Percentiles rank a stretch among this genome's conserved stretches.
phyloP scores from a whole-genome alignment of 2,888 invertebrate species.

The Cheilosia vulpina region DNA sequence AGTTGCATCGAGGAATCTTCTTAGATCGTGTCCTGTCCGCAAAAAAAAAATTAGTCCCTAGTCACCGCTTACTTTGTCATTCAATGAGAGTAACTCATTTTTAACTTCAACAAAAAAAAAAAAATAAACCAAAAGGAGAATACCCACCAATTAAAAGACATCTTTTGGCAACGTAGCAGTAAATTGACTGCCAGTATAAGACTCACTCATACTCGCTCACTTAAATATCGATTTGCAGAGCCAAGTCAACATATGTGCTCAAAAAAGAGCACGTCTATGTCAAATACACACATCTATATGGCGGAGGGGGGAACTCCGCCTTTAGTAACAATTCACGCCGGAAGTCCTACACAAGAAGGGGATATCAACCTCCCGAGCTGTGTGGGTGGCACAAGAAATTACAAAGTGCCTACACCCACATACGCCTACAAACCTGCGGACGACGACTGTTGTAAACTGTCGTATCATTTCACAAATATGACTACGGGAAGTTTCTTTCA shows the following conservation, averaged over 20 bases:
- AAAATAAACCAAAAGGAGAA: neutral
- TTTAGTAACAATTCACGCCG: conserved; percentile 50
- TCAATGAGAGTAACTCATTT: neutral
- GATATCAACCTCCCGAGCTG: conserved; percentile 8
- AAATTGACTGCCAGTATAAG: conserved; percentile 69
- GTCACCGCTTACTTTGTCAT: neutral
- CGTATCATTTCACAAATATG: conserved; percentile 56
- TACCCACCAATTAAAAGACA: conserved; percentile 53
- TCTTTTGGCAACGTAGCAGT: conserved; percentile 49
- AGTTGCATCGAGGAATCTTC: too few relatives aligned
- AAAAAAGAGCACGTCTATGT: conserved; percentile 12
- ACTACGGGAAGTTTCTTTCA: conserved; percentile 56
- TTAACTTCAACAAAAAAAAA: conserved; percentile 2
- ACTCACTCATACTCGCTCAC: conserved; percentile 59
- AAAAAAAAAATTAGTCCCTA: neutral
- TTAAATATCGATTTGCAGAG: conserved; percentile 63
- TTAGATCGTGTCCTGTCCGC: too few relatives aligned
- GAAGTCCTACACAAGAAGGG: conserved; percentile 45
- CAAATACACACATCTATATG: conserved; percentile 12
- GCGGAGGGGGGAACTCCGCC: neutral
- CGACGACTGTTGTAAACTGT: conserved; percentile 42
- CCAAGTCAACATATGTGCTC: conserved; percentile 34
- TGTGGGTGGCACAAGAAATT: conserved; percentile 18
- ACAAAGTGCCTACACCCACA: conserved; percentile 8
- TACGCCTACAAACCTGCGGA: conserved; percentile 9